Base-by-base conservation (phyloP, 2,888 invertebrate genomes). In the Timandra comae region DNA sequence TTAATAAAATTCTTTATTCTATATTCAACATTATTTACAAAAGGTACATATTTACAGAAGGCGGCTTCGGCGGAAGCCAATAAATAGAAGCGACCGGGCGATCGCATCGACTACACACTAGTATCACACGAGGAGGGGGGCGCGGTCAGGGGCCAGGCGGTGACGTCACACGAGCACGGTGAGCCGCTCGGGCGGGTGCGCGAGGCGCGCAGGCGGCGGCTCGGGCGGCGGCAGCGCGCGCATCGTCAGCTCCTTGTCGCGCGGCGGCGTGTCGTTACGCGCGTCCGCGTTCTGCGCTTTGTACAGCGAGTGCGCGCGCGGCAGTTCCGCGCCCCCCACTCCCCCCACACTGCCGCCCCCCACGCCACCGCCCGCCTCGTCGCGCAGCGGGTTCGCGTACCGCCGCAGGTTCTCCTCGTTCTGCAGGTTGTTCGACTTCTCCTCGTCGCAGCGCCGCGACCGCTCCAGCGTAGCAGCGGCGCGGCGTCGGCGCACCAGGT, bases 351-450 rank as follows among this genome's bases (percentile, higher is more conserved):
- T 89, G 77, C 52, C 87, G 40, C 46, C 57, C 35, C 26, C n/a
- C n/a, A n/a, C n/a, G n/a, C n/a, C n/a, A n/a, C n/a, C n/a, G 25
- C 35, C 32, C 25, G 86, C 45, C 86, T 88, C 89, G 42, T 88
- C 90, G 61, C 92, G 93, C 36, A 94, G 78, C 3, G 94, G 93
- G 77, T 94, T 94, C 27, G 92, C 91, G 74, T 93, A 94, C 45
- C 95, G 89, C 31, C 95, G 88, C 37, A 96, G 85, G 67, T 95
- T 96, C 74, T 96, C 96, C 66, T 95, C 95, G 71, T 95, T 96
- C 76, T 96, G 96, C 37, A 95, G 77, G 73, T 96, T 96, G 73
- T 96, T 96, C 2, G 95, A 93, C 69, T 95, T 95, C 63, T 95
- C 95, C 63, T 95, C 94, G 63, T 94, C 93, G 61, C 92, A 90